Evolutionary conservation across 2,888 invertebrate species (phyloP).

Genomic region (Sminthurinus aureus): DNA sequence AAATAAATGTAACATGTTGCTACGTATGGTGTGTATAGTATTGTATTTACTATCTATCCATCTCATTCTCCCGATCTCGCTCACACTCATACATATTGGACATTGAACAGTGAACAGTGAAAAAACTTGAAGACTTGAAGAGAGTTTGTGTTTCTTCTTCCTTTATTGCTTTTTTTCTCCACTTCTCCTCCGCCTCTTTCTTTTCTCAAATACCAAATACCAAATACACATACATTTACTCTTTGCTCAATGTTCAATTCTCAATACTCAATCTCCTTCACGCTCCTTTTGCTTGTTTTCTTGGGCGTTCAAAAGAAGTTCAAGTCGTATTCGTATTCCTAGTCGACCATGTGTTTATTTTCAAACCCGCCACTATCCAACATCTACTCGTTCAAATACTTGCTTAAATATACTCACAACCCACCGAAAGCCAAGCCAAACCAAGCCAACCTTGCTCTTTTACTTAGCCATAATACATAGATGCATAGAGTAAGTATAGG

Average conservation of each 20-base stretch:
- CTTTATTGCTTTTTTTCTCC: slow-evolving; percentile 33
- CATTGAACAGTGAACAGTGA: not conserved
- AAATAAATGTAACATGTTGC: slow-evolving; percentile 18
- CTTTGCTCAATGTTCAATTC: not conserved
- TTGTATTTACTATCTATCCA: not conserved
- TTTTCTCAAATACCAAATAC: not conserved
- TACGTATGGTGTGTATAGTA: not conserved
- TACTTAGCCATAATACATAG: too few species aligned
- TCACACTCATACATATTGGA: too few species aligned
- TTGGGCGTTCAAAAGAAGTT: too few species aligned
- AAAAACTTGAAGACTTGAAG: slow-evolving; percentile 11
- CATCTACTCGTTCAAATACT: slow-evolving; percentile 4
- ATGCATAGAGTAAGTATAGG: too few species aligned
- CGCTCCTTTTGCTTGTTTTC: too few species aligned
- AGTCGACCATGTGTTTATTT: slow-evolving; percentile 35
- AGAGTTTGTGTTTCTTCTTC: slow-evolving; percentile 27
- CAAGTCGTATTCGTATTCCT: too few species aligned
- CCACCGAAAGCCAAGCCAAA: not conserved
- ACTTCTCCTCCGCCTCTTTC: slow-evolving; percentile 8
- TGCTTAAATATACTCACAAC: too few species aligned
- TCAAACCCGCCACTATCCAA: slow-evolving; percentile 27
- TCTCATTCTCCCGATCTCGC: not conserved
- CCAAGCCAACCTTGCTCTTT: not conserved
- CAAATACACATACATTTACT: too few species aligned
- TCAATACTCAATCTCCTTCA: too few species aligned